Conservation (phyloP, 2,797 vertebrate genomes). For the Manis javanica region DNA sequence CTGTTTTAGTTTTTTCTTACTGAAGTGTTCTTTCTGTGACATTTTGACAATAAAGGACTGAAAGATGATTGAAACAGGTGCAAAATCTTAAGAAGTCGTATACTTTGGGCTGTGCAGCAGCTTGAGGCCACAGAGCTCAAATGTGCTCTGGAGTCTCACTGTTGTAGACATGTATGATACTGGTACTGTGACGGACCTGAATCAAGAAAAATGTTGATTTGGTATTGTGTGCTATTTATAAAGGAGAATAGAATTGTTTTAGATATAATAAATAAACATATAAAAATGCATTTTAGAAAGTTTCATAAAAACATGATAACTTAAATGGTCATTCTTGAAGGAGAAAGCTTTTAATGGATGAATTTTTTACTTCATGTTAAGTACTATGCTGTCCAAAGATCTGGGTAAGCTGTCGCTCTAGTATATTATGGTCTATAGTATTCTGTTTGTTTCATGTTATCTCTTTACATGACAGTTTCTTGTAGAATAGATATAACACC, state of each 20-base stretch:
- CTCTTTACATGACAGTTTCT: neutral
- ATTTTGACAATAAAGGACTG: neutral
- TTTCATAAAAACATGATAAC: neutral
- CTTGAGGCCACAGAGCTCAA: neutral
- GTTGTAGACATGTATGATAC: neutral
- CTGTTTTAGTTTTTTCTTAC: neutral
- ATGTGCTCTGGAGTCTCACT: neutral
- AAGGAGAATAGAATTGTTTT: neutral
- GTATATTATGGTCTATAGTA: neutral
- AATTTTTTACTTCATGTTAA: neutral
- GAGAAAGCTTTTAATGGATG: conserved; percentile 2
- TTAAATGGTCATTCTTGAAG: conserved; percentile 1
- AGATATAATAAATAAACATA: too few species aligned
- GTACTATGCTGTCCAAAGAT: neutral
- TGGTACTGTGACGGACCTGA: neutral
- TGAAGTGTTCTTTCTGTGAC: neutral
- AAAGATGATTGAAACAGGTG: neutral
- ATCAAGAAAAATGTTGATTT: neutral
- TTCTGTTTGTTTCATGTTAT: neutral
- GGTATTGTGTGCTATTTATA: neutral
- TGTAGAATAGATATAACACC: neutral
- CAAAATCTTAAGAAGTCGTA: neutral
- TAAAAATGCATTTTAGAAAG: neutral
- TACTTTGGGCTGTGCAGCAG: neutral
- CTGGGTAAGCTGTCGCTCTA: neutral